A percentile compares a stretch with the other conserved stretches of the same genome.
These are phyloP conservation scores for Thaleichthys pacificus DNA, from an alignment of 2,797 vertebrate genomes.

Conservation along the genomic window DNA sequence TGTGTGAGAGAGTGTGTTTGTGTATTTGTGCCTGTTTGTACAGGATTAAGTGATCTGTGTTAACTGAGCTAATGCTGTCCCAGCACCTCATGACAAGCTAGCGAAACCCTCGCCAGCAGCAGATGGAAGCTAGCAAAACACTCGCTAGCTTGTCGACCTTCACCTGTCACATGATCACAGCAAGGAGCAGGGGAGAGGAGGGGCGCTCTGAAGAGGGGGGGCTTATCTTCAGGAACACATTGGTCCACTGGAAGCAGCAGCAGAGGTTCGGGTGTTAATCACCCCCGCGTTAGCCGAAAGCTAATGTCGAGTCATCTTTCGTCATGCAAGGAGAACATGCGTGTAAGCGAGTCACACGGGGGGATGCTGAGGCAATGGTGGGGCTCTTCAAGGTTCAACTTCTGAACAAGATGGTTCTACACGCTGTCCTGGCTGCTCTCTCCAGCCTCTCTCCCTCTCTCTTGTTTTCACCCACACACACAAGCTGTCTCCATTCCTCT, in stretches of 20 bases:
- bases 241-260: not conserved
- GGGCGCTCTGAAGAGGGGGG: not conserved
- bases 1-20: not conserved
- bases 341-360: not conserved
- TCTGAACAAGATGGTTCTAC: no score
- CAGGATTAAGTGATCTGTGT: not conserved
- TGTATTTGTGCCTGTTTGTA: not conserved
- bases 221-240: conserved; percentile 16
- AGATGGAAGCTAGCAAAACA: not conserved
- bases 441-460: no score
- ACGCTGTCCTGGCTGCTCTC: no score
- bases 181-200: not conserved
- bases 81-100: conserved; percentile 1
- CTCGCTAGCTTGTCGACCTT: not conserved
- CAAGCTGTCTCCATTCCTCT: no score
- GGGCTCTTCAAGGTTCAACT: not conserved
- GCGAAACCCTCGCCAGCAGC: not conserved
- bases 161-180: conserved; percentile 2
- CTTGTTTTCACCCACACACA: no score
- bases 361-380: not conserved
- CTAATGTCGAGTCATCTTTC: conserved; percentile 3
- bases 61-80: not conserved
- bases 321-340: no score
- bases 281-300: not conserved
- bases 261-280: not conserved